phyloP scores from a whole-genome alignment of 2,888 invertebrate genomes.

The Dasypogon diadema region DNA sequence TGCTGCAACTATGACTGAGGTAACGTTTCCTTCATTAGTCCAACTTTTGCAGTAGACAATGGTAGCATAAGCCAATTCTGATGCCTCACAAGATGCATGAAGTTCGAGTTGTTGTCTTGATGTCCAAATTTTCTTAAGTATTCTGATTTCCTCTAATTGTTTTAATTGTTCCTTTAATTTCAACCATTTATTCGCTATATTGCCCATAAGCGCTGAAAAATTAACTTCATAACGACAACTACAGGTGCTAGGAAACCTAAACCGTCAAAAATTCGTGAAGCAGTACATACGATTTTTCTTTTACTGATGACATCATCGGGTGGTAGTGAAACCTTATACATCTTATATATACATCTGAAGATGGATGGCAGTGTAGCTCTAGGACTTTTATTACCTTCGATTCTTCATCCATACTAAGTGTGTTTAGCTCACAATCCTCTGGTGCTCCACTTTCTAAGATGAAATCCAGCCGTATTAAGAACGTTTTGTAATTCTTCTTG shows the following conservation, averaged over 20 bases:
- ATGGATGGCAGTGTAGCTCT: not conserved
- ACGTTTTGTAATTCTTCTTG: not conserved
- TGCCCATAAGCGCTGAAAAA: not conserved
- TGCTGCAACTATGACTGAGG: not conserved
- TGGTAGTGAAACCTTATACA: not conserved
- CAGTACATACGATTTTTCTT: not conserved
- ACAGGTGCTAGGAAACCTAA: slow-evolving; percentile 2
- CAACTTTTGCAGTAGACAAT: not conserved
- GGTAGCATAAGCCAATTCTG: not conserved
- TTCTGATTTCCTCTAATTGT: not conserved
- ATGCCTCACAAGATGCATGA: not conserved
- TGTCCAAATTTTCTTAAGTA: not conserved
- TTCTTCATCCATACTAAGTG: not conserved
- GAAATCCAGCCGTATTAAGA: not conserved
- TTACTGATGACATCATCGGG: not conserved
- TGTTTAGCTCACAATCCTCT: not conserved
- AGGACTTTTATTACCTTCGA: not conserved
- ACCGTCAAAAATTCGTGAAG: not conserved
- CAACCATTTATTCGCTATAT: not conserved
- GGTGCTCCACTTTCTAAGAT: not conserved
- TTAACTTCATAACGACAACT: not conserved
- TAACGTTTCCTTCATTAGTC: not conserved
- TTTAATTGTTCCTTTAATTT: not conserved
- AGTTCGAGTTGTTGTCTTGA: not conserved
- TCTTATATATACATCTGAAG: not conserved